Evolutionary conservation across 2,888 invertebrate species (phyloP), one percentile per base, ranked within the genome.

Genomic region (Eristalis intricaria): DNA sequence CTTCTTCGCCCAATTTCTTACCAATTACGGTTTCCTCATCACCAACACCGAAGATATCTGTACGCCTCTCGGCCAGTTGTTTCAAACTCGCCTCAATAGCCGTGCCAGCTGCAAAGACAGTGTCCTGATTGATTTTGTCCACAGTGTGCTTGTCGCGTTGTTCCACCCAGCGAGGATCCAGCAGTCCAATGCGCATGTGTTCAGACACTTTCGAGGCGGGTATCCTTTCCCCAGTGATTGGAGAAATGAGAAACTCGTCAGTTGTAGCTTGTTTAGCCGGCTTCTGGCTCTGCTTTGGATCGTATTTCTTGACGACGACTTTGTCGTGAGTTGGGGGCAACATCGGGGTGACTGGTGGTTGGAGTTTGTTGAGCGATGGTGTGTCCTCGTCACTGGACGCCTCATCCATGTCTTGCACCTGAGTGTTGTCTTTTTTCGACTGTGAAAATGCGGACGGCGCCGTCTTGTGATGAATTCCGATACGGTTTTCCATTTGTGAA

Each of bases 1-100:
- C 97, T 90, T 97, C 97, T 92, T 98, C 98, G 1, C 98, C 98
- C 86, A 99, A 97, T 94, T 99, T 99, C 94, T 99, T 99, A 94
- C 99, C 99, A 92, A 99, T 99, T 29, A 98, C 98, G 0, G 99
- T 99, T 94, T 99, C 99, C 93, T 99, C 99, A 92, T 98, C 98
- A 80, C 99, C 99, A 87, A 98, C 97, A 94, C 99, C 99, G 94
- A 99, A 99, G 93, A 99, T 99, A 95, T 99, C 99, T 1, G 99
- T 99, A 96, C 99, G 98, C 89, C 99, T 95, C 92, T 99, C 99
- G 0, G 99, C 99, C 91, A 99, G 94, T 92, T 98, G 96, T 92
- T 98, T 98, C 91, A 99, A 95, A 91, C 97, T 98, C 58, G 97
- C 97, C 91, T 99, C 98, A 91, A 99, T 99, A n/a, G 98, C 98